Conservation (phyloP, 92 coral and sea anemone species). For the Paramuricea clavata region DNA sequence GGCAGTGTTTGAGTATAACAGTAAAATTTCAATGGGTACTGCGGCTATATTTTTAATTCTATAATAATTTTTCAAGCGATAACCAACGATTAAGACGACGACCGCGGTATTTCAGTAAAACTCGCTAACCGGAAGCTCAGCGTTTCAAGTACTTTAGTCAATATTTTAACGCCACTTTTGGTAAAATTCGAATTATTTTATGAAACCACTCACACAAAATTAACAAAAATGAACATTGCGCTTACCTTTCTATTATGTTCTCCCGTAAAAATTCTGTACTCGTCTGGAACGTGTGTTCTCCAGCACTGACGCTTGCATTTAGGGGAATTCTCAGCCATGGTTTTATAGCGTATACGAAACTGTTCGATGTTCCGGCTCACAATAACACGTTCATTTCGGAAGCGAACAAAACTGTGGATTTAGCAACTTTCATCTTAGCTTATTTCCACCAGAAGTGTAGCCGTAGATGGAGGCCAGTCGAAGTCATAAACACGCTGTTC, state of each 20-base stretch:
- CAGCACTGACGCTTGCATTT: not conserved
- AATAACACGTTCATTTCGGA: not conserved
- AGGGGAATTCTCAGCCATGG: not conserved
- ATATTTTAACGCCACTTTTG: not conserved
- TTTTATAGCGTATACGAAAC: not conserved
- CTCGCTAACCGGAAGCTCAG: not conserved
- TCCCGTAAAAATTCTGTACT: not conserved
- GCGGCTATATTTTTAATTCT: not conserved
- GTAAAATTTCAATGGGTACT: too few species aligned
- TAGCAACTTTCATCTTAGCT: not conserved
- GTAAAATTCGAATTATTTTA: not conserved
- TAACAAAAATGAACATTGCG: not conserved
- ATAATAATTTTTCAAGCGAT: not conserved
- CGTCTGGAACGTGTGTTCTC: not conserved
- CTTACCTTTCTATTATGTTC: not conserved
- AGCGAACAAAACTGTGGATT: not conserved
- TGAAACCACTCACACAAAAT: not conserved
- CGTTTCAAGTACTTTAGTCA: not conserved
- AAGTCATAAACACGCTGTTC: not conserved
- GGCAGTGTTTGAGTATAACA: too few species aligned
- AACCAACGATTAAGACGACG: too few species aligned
- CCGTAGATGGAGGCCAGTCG: not conserved
- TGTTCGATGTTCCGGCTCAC: not conserved
- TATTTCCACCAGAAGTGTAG: conserved; percentile 15
- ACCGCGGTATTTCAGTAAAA: too few species aligned